Conservation (phyloP, 2,113 vertebrate genomes). For the Lycocorax pyrrhopterus region DNA sequence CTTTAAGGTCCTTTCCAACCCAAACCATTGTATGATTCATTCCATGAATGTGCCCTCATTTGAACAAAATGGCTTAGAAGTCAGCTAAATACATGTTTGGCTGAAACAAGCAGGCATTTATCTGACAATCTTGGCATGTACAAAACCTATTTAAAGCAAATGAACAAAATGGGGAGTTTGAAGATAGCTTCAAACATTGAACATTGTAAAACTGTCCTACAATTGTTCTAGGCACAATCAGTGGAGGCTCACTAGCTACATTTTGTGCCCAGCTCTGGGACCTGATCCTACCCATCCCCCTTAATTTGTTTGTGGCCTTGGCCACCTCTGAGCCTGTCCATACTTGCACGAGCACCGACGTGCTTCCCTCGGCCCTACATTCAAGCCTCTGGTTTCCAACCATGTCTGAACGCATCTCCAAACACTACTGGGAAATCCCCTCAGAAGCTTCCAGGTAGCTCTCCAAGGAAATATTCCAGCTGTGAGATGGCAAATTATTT, state of each 20-base stretch:
- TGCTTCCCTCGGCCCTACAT: not conserved
- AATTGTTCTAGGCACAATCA: not conserved
- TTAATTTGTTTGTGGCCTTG: not conserved
- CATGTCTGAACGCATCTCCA: not conserved
- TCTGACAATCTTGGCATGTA: not conserved
- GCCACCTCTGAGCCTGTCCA: not conserved
- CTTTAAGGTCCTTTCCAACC: not conserved
- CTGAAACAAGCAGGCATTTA: slow-evolving; percentile 1
- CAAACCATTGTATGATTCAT: not conserved
- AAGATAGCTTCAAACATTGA: not conserved
- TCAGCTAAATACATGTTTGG: not conserved
- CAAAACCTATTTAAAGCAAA: not conserved
- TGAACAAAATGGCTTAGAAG: not conserved
- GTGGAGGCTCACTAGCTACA: not conserved
- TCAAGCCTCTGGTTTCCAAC: not conserved
- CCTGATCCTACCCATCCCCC: not conserved
- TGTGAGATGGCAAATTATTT: not conserved
- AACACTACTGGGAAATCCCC: not conserved
- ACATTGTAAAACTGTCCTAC: not conserved
- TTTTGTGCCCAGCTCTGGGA: not conserved
- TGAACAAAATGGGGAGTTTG: not conserved
- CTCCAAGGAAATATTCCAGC: not conserved
- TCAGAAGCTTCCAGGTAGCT: not conserved
- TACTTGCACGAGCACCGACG: not conserved
- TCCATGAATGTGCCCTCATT: not conserved